Evolutionary conservation across 2,113 vertebrate genomes (phyloP).

Genomic region (Isurus oxyrinchus): DNA sequence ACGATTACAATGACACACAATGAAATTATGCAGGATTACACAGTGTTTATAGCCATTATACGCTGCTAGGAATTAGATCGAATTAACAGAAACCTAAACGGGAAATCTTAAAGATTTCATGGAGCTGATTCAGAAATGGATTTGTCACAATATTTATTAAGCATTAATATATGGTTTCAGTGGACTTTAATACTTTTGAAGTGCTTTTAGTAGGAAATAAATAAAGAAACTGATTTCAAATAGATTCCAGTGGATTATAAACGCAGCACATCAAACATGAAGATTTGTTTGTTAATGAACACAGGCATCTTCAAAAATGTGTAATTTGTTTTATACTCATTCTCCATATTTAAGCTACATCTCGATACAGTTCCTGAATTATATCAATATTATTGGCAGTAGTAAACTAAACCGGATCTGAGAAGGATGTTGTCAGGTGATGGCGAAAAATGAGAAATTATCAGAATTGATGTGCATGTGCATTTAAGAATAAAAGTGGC

Average conservation of each 20-base stretch:
- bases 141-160: conserved; percentile 75
- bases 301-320: neutral
- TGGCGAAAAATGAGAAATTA: neutral
- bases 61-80: conserved; percentile 70
- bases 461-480: neutral
- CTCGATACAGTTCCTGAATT: neutral
- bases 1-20: conserved; percentile 73
- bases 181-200: conserved; percentile 50
- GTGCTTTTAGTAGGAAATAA: neutral
- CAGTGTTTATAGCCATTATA: conserved; percentile 69
- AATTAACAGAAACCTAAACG: conserved; percentile 66
- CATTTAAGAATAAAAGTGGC: neutral
- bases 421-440: neutral
- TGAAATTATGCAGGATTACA: conserved; percentile 63
- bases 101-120: conserved; percentile 66
- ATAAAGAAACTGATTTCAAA: neutral
- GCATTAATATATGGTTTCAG: conserved; percentile 68
- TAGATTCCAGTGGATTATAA: neutral
- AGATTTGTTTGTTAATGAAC: neutral
- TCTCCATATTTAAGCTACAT: neutral
- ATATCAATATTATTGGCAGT: neutral
- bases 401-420: neutral
- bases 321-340: neutral
- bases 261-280: neutral
- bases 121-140: conserved; percentile 70